Base-by-base conservation (phyloP, 64 coral and sea anemone genomes). In the Actinia equina region DNA sequence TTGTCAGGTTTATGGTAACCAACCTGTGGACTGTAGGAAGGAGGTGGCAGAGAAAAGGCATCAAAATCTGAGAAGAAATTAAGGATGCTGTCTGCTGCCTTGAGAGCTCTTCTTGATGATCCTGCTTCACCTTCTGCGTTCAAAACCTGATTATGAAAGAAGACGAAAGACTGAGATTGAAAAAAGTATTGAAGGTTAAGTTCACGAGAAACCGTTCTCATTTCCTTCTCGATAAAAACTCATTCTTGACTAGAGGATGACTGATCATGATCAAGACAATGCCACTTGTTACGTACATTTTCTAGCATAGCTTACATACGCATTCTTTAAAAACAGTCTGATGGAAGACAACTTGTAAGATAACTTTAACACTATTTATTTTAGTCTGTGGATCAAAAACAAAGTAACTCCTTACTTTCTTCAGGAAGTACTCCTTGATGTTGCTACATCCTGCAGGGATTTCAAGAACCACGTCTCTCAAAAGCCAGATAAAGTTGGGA, bases 1-100 rank as follows among this genome's bases (percentile, higher is more conserved):
- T 37, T 37, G n/a, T 0, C 22, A 65, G 62, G 6, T 12, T 57
- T 13, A 22, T n/a, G 62, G 7, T 37, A 37, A n/a, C 90, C 44
- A 43, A 95, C 57, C 49, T 95, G 70, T 37, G 89, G 89, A 17
- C 87, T 74, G 37, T 89, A 85, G 27, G 89, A 88, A 41, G 93
- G 93, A 22, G 86, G 86, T 45, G 93, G 93, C 42, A 95, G 86
- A 61, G 87, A 91, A 44, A 89, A 95, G 14, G 94, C 94, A 30
- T 95, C 94, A 86, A 95, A 95, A 14, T 87, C 94, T 13, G 94
- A 81, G 80, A 95, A 95, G 77, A 80, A 95, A 7, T 82, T 92
- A 18, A 95, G 22, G 82, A 95, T 92, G 67, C 94, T 95, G 30
- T 92, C 89, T 16, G 89, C 94, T 9, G 89, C 86, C 71, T 91